Base-by-base conservation (phyloP, 1,140 invertebrate species). In the Macrobrachium rosenbergii region DNA sequence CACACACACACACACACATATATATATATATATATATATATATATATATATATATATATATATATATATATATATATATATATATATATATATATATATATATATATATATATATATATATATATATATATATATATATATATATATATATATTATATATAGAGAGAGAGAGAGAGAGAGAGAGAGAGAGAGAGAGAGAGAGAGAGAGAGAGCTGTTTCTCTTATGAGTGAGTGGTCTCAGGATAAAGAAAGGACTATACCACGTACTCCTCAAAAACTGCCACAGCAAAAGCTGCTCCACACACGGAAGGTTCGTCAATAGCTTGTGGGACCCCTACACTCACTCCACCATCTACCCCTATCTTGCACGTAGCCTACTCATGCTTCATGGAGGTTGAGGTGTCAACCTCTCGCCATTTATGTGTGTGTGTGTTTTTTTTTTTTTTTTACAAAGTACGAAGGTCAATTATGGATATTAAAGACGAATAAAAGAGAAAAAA, bases 371-470 rank as follows among this genome's bases (percentile, higher is more conserved):
- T n/a, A n/a, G n/a, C n/a, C n/a, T n/a, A n/a, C n/a, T n/a, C n/a
- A n/a, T n/a, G n/a, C n/a, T n/a, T n/a, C n/a, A n/a, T n/a, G n/a
- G n/a, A n/a, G n/a, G n/a, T n/a, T n/a, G n/a, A n/a, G n/a, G n/a
- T n/a, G n/a, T n/a, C n/a, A n/a, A n/a, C n/a, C n/a, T n/a, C n/a
- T n/a, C n/a, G n/a, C n/a, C n/a, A n/a, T n/a, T n/a, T 37, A 45
- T 79, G 77, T 79, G 52, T 60, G 77, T 79, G 45, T 79, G 77
- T 79, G 52, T 79, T 43, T 79, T 5, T 79, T 43, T 79, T 5
- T 79, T 5, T 79, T n/a, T n/a, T n/a, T n/a, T n/a, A n/a, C n/a
- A n/a, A 58, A 52, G 43, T 58, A 58, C 52, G 45, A 58, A 21
- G 45, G 43, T 64, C 2, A 37, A 37, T 37, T 37, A 37, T 37